phyloP scores from a whole-genome alignment of 2,888 invertebrate genomes.

The Macrophya annulata region DNA sequence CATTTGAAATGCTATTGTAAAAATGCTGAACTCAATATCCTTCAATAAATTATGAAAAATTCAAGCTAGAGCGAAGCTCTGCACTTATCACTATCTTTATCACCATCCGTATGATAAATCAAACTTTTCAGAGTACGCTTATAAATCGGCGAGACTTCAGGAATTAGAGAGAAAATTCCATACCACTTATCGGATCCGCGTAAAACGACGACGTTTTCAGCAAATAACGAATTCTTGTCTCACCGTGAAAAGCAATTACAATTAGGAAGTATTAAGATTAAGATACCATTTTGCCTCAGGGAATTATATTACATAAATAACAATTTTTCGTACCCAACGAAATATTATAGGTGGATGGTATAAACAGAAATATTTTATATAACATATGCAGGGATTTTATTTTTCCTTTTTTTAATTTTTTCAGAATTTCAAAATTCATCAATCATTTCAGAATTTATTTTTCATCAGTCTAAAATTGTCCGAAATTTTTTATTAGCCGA shows the following conservation, averaged over 20 bases:
- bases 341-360: background rate
- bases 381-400: background rate
- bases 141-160: background rate
- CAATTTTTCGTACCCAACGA: no score
- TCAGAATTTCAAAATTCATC: no score
- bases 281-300: background rate
- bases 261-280: background rate
- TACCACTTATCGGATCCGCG: background rate
- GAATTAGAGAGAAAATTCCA: constrained; percentile 25
- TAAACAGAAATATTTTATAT: background rate
- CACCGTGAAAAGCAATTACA: background rate
- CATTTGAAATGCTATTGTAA: constrained; percentile 8
- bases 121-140: constrained; percentile 4
- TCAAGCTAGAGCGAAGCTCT: background rate
- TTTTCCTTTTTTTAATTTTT: no score
- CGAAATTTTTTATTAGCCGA: background rate
- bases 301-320: background rate
- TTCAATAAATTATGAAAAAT: constrained; percentile 22
- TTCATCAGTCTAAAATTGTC: background rate
- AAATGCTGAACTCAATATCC: background rate
- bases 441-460: background rate
- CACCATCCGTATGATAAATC: constrained; percentile 31
- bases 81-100: constrained; percentile 36
- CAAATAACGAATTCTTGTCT: background rate
- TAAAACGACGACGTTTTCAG: background rate